Conservation (phyloP, 1,140 invertebrate species). For the Drosophila gunungcola region DNA sequence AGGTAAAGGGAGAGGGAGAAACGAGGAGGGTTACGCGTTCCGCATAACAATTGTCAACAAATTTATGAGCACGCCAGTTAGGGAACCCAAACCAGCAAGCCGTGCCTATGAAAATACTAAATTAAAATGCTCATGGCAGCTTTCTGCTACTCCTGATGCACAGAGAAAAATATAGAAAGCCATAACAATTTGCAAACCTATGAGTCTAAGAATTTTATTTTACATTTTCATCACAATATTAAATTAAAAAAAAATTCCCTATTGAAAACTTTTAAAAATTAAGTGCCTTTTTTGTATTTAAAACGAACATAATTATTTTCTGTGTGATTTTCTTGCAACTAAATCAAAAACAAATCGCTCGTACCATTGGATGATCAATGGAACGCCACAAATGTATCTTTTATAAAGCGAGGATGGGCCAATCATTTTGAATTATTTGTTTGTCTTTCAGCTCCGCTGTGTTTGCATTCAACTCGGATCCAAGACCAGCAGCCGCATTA, state of each 20-base stretch:
- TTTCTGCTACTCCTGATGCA: slow-evolving; percentile 5
- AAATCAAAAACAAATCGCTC: slow-evolving; percentile 17
- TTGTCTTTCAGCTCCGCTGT: slow-evolving; percentile 38
- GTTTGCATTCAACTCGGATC: slow-evolving; percentile 45
- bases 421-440: slow-evolving; percentile 30
- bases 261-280: too few relatives aligned
- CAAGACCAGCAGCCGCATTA: slow-evolving; percentile 27
- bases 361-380: slow-evolving; percentile 22
- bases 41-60: slow-evolving; percentile 82
- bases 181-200: too few relatives aligned
- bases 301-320: neutral
- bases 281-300: neutral
- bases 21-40: slow-evolving; percentile 59
- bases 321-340: neutral
- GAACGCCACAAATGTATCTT: slow-evolving; percentile 20
- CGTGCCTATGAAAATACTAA: slow-evolving; percentile 51
- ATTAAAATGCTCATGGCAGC: slow-evolving; percentile 41
- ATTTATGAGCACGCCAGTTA: slow-evolving; percentile 78
- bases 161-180: slow-evolving; percentile 3
- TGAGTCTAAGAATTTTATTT: too few relatives aligned
- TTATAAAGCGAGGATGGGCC: slow-evolving; percentile 14
- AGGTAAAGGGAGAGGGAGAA: neutral
- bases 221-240: neutral
- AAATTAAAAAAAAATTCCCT: too few relatives aligned
- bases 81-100: slow-evolving; percentile 44